phyloP scores from a whole-genome alignment of 2,888 invertebrate genomes.

The Belgica antarctica region DNA sequence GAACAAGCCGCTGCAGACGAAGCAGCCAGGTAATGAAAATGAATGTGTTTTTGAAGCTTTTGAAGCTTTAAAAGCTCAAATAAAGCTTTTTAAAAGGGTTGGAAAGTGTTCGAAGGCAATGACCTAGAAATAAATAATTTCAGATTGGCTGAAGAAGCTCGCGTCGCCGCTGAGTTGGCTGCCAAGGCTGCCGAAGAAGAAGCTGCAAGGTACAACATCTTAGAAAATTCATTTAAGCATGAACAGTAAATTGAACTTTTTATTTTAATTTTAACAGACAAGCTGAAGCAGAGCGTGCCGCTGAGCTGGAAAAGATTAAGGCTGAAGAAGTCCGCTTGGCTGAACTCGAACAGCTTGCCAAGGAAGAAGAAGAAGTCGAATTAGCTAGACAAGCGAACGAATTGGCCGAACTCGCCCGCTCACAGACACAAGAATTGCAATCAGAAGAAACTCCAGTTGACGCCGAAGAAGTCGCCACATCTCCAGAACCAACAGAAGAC shows the following conservation, averaged over 20 bases:
- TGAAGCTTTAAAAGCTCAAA: no score
- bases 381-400: conserved; percentile 71
- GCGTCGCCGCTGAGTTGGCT: conserved; percentile 50
- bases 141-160: conserved; percentile 10
- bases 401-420: conserved; percentile 65
- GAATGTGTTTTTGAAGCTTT: no score
- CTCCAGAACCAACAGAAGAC: conserved; percentile 54
- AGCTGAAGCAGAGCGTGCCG: conserved; percentile 52
- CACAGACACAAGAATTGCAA: conserved; percentile 62
- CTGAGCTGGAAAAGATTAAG: conserved; percentile 57
- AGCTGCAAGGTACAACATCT: conserved; percentile 28
- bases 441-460: conserved; percentile 57
- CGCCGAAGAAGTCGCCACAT: conserved; percentile 55
- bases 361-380: conserved; percentile 65
- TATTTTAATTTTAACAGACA: conserved; percentile 21
- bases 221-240: background rate
- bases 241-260: background rate
- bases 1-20: no score
- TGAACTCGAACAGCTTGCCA: conserved; percentile 57
- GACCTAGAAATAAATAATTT: background rate
- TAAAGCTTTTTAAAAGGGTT: no score
- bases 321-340: conserved; percentile 53
- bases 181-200: conserved; percentile 47
- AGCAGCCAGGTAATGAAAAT: no score
- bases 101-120: no score